A percentile compares a stretch with the other conserved stretches of the same genome.
These are phyloP conservation scores for Otocyon megalotis DNA, from an alignment of 2,113 vertebrate genomes.

Conservation along the genomic window DNA sequence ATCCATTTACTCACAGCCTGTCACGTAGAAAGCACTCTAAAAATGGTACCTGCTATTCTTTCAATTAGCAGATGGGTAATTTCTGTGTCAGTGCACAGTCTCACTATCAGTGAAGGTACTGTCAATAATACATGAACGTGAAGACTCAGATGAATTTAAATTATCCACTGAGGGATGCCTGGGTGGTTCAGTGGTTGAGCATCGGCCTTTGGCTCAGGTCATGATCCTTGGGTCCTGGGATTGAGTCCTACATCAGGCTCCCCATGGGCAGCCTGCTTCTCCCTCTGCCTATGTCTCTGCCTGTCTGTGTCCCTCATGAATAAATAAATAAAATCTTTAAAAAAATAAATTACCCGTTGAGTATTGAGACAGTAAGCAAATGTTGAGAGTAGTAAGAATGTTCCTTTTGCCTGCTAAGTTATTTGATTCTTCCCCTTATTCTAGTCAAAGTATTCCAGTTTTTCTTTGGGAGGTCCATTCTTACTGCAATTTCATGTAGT, in stretches of 20 bases:
- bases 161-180: neutral
- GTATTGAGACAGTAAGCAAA: neutral
- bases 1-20: neutral
- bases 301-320: too few relatives aligned
- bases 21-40: neutral
- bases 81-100: neutral
- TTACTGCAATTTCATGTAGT: neutral
- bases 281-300: too few relatives aligned
- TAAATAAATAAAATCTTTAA: too few relatives aligned
- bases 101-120: neutral
- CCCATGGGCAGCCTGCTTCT: too few relatives aligned
- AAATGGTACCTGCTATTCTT: neutral
- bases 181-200: too few relatives aligned
- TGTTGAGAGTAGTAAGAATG: neutral
- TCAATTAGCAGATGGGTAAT: constrained; percentile 15
- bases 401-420: neutral
- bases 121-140: neutral
- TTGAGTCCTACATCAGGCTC: too few relatives aligned
- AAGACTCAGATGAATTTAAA: constrained; percentile 45
- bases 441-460: neutral
- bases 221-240: too few relatives aligned
- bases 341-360: neutral
- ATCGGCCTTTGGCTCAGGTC: too few relatives aligned
- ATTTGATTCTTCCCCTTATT: neutral
- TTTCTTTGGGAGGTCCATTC: neutral